Evolutionary conservation across 2,888 invertebrate genomes (phyloP), one percentile per base, ranked within the genome.

Genomic region (Dynastes maya): DNA sequence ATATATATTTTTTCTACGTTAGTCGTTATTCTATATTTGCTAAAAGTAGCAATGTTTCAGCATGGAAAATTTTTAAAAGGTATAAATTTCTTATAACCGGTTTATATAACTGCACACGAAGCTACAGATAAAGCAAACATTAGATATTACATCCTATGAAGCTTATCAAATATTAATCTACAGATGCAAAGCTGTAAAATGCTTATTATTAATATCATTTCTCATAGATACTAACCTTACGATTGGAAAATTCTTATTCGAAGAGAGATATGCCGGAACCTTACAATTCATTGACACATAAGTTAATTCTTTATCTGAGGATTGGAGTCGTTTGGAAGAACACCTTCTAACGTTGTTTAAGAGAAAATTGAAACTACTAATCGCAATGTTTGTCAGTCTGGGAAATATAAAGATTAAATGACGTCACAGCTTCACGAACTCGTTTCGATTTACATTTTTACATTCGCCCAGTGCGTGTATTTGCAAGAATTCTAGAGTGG

Each of bases 251-350:
- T 87, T 86, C 82, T 88, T 88, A 72, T 86, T 86, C 81, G 84
- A 87, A 67, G 87, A 82, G 77, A 87, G 84, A 84, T 86, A 87
- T 82, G 86, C 81, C 9, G 45, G 45, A 83, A 86, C 83, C 86
- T 85, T 84, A 83, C 84, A 81, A 84, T 85, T 88, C 89, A 89
- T 89, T 89, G 89, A 89, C 89, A 89, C 89, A 88, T 87, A 86
- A 82, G 72, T 40, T 72, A 8, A 67, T 71, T 2, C 40, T 40
- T 58, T 27, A 61, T 58, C 72, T 72, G 5, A 11, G 49, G 32
- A 40, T 72, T 72, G 40, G 45, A 72, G 16, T 72, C 13, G 51
- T 51, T 68, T 8, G 22, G 27, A 13, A 5, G 37, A 51, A 61
- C 40, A 40, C 40, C 27, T 72, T 58, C 40, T 58, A 58, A 11